Percentiles rank a stretch among this genome's conserved stretches.
These are phyloP conservation scores for Uloborus plumipes DNA, from an alignment of 2,888 invertebrate genomes.

Conservation along the genomic window DNA sequence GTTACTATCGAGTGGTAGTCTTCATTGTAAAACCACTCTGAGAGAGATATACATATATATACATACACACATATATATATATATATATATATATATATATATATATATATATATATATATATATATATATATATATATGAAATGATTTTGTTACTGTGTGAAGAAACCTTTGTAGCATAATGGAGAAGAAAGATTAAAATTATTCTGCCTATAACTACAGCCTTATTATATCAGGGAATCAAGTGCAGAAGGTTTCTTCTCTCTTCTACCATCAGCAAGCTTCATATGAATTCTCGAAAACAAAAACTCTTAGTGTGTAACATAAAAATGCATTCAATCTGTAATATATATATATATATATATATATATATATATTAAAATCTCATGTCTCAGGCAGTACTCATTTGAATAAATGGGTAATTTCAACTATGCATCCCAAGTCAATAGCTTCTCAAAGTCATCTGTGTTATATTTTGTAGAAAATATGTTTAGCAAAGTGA, in stretches of 20 bases:
- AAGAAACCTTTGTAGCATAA: slow-evolving; percentile 40
- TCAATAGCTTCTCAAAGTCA: slow-evolving; percentile 32
- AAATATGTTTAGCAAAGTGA: slow-evolving; percentile 22
- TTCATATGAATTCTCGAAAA: slow-evolving; percentile 15
- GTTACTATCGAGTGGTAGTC: slow-evolving; percentile 42
- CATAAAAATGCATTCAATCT: slow-evolving; percentile 3
- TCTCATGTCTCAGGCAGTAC: slow-evolving; percentile 46
- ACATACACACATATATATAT: background rate
- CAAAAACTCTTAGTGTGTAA: slow-evolving; percentile 23
- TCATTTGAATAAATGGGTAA: slow-evolving; percentile 30
- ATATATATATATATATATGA: too few relatives aligned
- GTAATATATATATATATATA: background rate
- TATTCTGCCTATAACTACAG: slow-evolving; percentile 57
- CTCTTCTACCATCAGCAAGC: slow-evolving; percentile 38
- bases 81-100: too few relatives aligned
- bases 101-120: slow-evolving; percentile 20
- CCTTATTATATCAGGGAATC: slow-evolving; percentile 64
- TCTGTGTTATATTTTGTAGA: slow-evolving; percentile 53
- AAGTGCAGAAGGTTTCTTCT: slow-evolving; percentile 48
- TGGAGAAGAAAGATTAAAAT: slow-evolving; percentile 48
- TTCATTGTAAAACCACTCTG: slow-evolving; percentile 31
- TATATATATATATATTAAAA: slow-evolving; percentile 31
- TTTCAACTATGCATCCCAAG: slow-evolving; percentile 33
- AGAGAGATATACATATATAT: slow-evolving; percentile 24
- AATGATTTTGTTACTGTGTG: slow-evolving; percentile 54